These are phyloP conservation scores for Alsophila aescularia DNA, from an alignment of 2,888 invertebrate species.

Conservation along the genomic window DNA sequence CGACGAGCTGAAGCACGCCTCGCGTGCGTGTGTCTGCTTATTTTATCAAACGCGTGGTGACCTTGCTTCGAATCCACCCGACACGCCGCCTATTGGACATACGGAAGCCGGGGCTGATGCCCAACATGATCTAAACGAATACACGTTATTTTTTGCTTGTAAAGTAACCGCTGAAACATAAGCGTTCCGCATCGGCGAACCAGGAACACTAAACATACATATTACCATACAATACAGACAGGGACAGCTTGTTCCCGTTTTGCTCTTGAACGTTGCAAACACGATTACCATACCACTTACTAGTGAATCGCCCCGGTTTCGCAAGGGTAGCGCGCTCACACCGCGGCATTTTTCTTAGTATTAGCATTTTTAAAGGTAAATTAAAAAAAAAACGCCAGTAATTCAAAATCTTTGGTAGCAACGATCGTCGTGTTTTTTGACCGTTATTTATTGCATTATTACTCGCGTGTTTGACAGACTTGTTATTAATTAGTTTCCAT, in stretches of 20 bases:
- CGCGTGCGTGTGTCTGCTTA: conserved; percentile 52
- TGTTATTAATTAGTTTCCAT: too few relatives aligned
- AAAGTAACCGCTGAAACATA: neutral
- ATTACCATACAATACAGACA: conserved; percentile 46
- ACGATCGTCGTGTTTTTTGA: too few relatives aligned
- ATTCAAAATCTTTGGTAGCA: too few relatives aligned
- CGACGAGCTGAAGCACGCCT: conserved; percentile 47
- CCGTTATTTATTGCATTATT: too few relatives aligned
- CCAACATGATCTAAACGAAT: conserved; percentile 32
- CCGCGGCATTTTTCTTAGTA: too few relatives aligned
- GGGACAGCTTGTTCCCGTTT: conserved; percentile 30
- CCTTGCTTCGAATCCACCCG: conserved; percentile 61
- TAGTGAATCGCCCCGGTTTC: too few relatives aligned
- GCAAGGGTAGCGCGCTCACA: too few relatives aligned
- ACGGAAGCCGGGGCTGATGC: conserved; percentile 55
- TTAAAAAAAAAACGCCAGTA: too few relatives aligned
- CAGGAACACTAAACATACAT: conserved; percentile 10
- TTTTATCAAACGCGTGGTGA: conserved; percentile 56
- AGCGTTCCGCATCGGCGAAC: conserved; percentile 1
- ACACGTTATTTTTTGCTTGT: conserved; percentile 19
- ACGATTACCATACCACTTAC: conserved; percentile 10
- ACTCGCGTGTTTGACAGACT: too few relatives aligned
- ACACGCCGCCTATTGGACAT: conserved; percentile 49
- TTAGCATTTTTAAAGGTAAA: too few relatives aligned
- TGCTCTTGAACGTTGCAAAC: conserved; percentile 20